Evolutionary conservation across 2,888 invertebrate species (phyloP), one percentile per base, ranked within the genome.

Genomic region (Metopia argyrocephala): DNA sequence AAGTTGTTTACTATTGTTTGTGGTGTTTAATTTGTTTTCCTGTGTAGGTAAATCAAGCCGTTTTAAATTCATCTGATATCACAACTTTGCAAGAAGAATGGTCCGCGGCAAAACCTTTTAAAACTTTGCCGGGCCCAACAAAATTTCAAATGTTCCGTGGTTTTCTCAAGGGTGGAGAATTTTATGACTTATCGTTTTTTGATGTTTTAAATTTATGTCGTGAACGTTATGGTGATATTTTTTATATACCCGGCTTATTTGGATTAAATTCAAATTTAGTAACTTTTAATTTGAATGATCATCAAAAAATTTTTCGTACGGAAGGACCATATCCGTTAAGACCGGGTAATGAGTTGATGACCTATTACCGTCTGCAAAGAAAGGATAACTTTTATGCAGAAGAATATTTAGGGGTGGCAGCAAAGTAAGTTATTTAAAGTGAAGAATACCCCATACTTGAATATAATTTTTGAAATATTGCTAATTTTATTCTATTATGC

Each of bases 261-360:
- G 88, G 89, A 2, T 84, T 86, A 74, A 71, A 82, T 0, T 83
- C 87, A 54, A 83, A 91, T n/a, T 87, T 92, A 1, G 84, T 91
- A 12, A 81, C 91, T 3, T 92, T 91, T 83, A 89, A 92, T 85
- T 91, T 92, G 1, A 90, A 91, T n/a, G 91, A 92, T 84, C 90
- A 92, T 52, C 90, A 91, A 83, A 89, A 89, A 85, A 85, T 92
- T 56, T 91, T 89, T 83, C 89, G 92, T 23, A 87, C 89, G 12
- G 91, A 92, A 85, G 92, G 92, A 2, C 76, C 84, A 6, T 91
- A 91, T 89, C 92, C 92, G 0, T 64, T 81, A 3, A 87, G 92
- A 65, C 84, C 88, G 1, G 89, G 89, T 0, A 83, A 91, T 46
- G 89, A 91, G 9, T 85, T 90, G 0, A 83, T 92, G 25, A 79